Evolutionary conservation across 2,113 vertebrate species (phyloP), one percentile per base, ranked within the genome.

Genomic region (Bufo gargarizans): DNA sequence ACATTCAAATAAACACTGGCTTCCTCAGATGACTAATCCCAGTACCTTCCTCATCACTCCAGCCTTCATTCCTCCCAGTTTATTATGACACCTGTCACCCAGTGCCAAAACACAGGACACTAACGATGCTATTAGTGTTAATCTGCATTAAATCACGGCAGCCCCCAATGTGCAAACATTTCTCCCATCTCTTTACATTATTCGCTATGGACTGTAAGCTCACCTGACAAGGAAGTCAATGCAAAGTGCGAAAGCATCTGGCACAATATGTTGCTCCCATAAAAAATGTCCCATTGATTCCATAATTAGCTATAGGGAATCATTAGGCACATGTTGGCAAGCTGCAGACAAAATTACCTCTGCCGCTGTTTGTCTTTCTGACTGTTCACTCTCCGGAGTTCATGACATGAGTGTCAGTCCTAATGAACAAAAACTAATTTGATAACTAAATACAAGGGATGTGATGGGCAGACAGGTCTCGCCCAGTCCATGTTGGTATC

Each of bases 21-120:
- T 88, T 88, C 87, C 87, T 84, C 16, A 47, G 58, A 72, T 53
- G 82, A 69, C 82, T 63, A 55, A 88, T 88, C 49, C 87, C 50
- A 56, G 72, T 72, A 22, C 22, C 61, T 69, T 65, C 74, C 59
- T 78, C 71, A 69, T 83, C 87, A 69, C 58, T 88, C 11, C 45
- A 77, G 45, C 69, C 49, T 77, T 78, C 74, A 84, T 83, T 84
- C 67, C n/a, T 33, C 58, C 72, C 59, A 43, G 58, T 88, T 77
- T 88, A 84, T 88, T 88, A 88, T 88, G 87, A 88, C 87, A 88
- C 72, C 81, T 88, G 87, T 84, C 87, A 88, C 33, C 72, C 72
- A 78, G 53, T 74, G 49, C 71, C 72, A 84, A 56, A 78, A 88
- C 47, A 78, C 59, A 58, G 67, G 33, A 43, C 49, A n/a, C 77